Conservation (phyloP, 1,140 invertebrate genomes). For the Tenebrio molitor region DNA sequence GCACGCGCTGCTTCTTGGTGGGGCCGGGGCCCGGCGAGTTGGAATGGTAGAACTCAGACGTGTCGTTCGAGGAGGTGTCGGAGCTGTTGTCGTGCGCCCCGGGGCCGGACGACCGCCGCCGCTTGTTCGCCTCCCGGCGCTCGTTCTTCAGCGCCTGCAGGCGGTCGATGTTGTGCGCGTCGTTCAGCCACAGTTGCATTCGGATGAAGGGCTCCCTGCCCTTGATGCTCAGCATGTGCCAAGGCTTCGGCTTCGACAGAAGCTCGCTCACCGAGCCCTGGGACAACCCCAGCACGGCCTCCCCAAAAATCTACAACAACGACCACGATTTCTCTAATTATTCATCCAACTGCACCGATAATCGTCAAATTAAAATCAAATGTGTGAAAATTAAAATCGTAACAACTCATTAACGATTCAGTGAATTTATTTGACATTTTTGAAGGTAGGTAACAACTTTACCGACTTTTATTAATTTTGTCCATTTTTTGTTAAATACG, state of each 20-base stretch:
- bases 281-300: conserved; percentile 94
- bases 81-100: conserved; percentile 87
- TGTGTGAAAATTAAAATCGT: no score
- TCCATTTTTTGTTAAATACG: no score
- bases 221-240: conserved; percentile 99
- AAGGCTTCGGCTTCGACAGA: conserved; percentile 97
- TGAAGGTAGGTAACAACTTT: no score
- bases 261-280: conserved; percentile 98
- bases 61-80: conserved; percentile 89
- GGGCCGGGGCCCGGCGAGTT: conserved; percentile 83
- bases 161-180: conserved; percentile 92
- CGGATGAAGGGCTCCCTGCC: conserved; percentile 97
- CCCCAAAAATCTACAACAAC: conserved; percentile 87
- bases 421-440: no score
- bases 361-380: no score
- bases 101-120: conserved; percentile 82
- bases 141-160: conserved; percentile 91
- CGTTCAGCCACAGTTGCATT: conserved; percentile 97
- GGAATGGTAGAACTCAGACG: conserved; percentile 89
- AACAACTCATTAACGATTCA: no score
- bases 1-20: conserved; percentile 91
- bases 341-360: no score
- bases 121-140: conserved; percentile 89
- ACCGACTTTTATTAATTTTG: no score
- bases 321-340: background rate